phyloP scores from a whole-genome alignment of 2,888 invertebrate genomes.

The Tetanocera ferruginea region DNA sequence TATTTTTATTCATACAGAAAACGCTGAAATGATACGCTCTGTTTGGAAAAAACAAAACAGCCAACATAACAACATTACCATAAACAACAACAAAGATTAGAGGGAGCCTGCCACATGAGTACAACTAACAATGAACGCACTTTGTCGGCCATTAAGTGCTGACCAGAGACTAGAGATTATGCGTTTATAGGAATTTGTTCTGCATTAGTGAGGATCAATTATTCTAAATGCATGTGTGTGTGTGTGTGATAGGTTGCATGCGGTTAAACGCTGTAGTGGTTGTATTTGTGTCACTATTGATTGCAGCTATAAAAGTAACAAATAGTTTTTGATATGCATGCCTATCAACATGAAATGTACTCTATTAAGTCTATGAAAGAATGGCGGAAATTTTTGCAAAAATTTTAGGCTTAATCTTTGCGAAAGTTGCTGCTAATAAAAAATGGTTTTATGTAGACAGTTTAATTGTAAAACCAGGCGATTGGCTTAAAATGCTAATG shows the following conservation, averaged over 20 bases:
- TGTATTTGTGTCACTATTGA: neutral
- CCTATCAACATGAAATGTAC: neutral
- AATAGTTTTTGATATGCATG: constrained; percentile 12
- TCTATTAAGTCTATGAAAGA: too few species aligned
- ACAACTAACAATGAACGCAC: constrained; percentile 29
- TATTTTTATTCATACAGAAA: constrained; percentile 19
- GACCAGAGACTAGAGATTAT: neutral
- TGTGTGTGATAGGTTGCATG: neutral
- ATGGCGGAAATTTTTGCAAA: neutral
- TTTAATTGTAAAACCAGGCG: too few species aligned
- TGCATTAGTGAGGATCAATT: neutral
- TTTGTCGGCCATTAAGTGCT: constrained; percentile 23
- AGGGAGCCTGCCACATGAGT: too few species aligned
- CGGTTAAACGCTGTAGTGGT: neutral
- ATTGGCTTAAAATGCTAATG: too few species aligned
- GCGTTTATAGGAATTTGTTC: neutral
- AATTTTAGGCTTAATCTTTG: too few species aligned
- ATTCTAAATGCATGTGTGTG: neutral
- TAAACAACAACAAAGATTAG: neutral
- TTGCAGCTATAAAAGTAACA: constrained; percentile 17
- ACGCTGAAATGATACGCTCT: constrained; percentile 32
- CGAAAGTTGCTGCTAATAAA: too few species aligned
- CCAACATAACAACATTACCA: constrained; percentile 1
- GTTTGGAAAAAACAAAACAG: constrained; percentile 24
- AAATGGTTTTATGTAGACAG: too few species aligned